These are phyloP conservation scores for Acronicta psi DNA, from an alignment of 2,888 invertebrate species.

Conservation along the genomic window DNA sequence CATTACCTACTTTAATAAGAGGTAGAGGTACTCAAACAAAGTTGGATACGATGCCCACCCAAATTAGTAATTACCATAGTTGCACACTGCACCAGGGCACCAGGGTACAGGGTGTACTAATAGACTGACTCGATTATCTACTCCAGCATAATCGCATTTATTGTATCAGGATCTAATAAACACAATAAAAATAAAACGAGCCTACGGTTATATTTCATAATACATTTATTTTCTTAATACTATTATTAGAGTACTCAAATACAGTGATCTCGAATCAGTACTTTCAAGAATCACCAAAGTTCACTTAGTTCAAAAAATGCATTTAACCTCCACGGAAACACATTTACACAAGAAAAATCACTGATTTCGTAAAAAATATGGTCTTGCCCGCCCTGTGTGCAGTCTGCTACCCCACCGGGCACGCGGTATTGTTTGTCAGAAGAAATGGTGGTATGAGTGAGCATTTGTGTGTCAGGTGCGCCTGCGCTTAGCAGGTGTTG, in stretches of 20 bases:
- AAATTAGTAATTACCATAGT: too few species aligned
- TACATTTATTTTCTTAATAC: slow-evolving; percentile 30
- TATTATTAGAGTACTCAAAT: slow-evolving; percentile 22
- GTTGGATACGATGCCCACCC: too few species aligned
- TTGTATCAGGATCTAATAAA: too few species aligned
- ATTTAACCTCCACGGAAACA: slow-evolving; percentile 16
- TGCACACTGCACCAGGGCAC: too few species aligned
- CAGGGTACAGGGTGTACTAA: too few species aligned
- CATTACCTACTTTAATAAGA: too few species aligned
- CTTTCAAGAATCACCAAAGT: slow-evolving; percentile 22
- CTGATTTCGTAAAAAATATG: slow-evolving; percentile 56
- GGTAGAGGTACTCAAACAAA: too few species aligned
- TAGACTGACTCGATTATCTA: too few species aligned
- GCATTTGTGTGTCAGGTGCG: slow-evolving; percentile 77
- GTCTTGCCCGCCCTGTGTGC: slow-evolving; percentile 41
- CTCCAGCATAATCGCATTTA: too few species aligned
- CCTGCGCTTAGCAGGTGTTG: slow-evolving; percentile 78
- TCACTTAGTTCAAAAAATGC: slow-evolving; percentile 32
- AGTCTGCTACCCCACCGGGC: slow-evolving; percentile 46
- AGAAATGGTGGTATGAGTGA: slow-evolving; percentile 75
- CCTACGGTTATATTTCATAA: background rate
- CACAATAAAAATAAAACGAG: background rate
- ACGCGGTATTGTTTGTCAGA: slow-evolving; percentile 69
- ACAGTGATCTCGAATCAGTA: slow-evolving; percentile 25
- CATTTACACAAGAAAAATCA: slow-evolving; percentile 12